Conservation (phyloP, 2,113 vertebrate genomes). For the Aplodontia rufa region DNA sequence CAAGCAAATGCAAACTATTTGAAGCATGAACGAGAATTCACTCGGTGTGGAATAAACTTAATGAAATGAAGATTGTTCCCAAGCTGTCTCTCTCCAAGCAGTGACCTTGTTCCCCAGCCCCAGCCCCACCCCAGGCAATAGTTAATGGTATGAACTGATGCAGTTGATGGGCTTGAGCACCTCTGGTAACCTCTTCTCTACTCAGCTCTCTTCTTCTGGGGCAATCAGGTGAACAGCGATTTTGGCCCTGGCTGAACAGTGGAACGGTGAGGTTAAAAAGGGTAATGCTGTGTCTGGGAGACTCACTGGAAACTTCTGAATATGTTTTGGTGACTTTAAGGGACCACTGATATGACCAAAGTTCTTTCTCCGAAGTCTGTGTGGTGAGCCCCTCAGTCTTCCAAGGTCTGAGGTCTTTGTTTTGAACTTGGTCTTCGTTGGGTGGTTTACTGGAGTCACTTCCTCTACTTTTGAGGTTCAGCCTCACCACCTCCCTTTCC, state of each 20-base stretch:
- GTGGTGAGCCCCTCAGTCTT: not conserved
- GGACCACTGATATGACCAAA: not conserved
- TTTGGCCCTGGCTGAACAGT: not conserved
- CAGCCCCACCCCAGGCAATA: rapidly evolving
- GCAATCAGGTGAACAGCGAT: not conserved
- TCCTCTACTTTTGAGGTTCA: not conserved
- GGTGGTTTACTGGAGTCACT: not conserved
- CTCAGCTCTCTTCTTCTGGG: not conserved
- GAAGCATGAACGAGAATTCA: not conserved
- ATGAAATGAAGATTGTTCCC: not conserved
- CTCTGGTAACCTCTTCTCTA: not conserved
- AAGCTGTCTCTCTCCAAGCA: not conserved
- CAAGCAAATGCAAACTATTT: not conserved
- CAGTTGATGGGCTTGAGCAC: not conserved
- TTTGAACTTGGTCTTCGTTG: not conserved
- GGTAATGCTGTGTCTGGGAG: rapidly evolving
- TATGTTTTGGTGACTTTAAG: not conserved
- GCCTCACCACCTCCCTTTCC: not conserved
- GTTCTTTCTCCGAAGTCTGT: not conserved
- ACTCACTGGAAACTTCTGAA: rapidly evolving
- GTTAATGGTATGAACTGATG: not conserved
- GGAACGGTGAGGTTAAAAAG: not conserved
- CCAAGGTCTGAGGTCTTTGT: not conserved
- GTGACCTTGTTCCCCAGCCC: not conserved
- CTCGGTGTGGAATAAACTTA: not conserved